Percentiles rank a stretch among this genome's conserved stretches.
Evolutionary conservation across 2,113 vertebrate species (phyloP).

Genomic region (Rhynchopsitta pachyrhyncha): DNA sequence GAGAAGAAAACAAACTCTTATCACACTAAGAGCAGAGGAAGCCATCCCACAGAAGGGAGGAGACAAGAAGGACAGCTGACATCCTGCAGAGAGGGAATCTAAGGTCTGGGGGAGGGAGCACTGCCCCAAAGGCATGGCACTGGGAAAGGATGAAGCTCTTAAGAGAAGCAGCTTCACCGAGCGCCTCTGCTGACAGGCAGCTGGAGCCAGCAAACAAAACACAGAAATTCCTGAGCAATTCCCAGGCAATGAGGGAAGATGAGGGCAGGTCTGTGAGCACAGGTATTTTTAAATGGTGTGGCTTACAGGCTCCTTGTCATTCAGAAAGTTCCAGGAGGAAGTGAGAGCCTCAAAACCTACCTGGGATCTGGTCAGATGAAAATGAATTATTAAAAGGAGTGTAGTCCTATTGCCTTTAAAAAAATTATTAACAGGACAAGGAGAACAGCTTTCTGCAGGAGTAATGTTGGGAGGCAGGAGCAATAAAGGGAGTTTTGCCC

Average conservation of each 20-base stretch:
- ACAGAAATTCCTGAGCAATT: background rate
- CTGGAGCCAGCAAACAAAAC: background rate
- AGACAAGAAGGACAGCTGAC: conserved; percentile 30
- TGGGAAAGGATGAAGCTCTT: background rate
- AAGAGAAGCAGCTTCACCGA: background rate
- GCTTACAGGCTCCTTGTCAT: background rate
- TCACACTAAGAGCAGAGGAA: conserved; percentile 57
- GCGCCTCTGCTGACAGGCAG: background rate
- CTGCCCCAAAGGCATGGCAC: background rate
- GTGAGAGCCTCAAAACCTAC: background rate
- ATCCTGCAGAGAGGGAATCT: conserved; percentile 34
- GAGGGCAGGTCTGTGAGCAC: background rate
- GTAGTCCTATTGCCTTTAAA: conserved; percentile 13
- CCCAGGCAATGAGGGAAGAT: background rate
- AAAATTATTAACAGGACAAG: background rate
- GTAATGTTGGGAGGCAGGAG: background rate
- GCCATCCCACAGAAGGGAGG: conserved; percentile 39
- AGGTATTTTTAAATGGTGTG: accelerated
- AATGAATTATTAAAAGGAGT: conserved; percentile 41
- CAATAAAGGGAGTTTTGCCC: background rate
- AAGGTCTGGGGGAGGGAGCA: background rate
- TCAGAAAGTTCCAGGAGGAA: background rate
- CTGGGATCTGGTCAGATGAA: background rate
- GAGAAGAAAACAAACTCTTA: conserved; percentile 64
- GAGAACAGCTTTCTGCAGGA: background rate